phyloP scores from a whole-genome alignment of 1,140 invertebrate genomes.

The Tribolium madens region DNA sequence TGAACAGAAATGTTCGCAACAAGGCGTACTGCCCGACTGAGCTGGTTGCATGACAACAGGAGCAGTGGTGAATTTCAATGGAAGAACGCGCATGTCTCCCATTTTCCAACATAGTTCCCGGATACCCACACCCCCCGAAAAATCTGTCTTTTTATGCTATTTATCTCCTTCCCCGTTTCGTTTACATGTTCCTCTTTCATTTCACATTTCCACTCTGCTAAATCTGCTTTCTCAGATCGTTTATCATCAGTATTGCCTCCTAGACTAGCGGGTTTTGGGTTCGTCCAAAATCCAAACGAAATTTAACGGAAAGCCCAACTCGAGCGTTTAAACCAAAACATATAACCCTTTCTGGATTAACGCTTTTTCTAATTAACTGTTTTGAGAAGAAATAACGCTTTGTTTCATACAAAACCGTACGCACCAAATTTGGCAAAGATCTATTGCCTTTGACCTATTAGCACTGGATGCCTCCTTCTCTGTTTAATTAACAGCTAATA shows the following conservation, averaged over 20 bases:
- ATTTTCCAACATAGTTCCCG: constrained; percentile 51
- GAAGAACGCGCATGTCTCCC: constrained; percentile 51
- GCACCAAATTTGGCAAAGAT: not conserved
- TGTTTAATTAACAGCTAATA: too few species aligned
- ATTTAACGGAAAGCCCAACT: constrained; percentile 4
- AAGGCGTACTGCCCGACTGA: constrained; percentile 53
- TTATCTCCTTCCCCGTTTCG: constrained; percentile 58
- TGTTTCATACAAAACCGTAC: not conserved
- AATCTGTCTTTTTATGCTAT: constrained; percentile 60
- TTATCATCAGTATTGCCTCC: constrained; percentile 54
- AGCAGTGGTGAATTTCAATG: constrained; percentile 51
- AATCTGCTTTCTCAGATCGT: constrained; percentile 59
- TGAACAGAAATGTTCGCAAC: constrained; percentile 35
- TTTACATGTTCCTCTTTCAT: constrained; percentile 61
- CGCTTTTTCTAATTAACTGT: constrained; percentile 34
- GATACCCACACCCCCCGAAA: constrained; percentile 53
- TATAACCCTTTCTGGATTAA: constrained; percentile 18
- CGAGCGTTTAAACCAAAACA: not conserved
- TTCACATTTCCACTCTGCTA: constrained; percentile 59
- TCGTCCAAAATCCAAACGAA: constrained; percentile 19
- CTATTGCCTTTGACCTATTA: not conserved
- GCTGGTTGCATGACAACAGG: constrained; percentile 53
- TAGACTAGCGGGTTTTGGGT: constrained; percentile 40
- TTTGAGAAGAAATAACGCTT: not conserved
- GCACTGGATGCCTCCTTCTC: too few species aligned